These are phyloP conservation scores for Philopedon plagiatum DNA, from an alignment of 2,888 invertebrate species.

Conservation along the genomic window DNA sequence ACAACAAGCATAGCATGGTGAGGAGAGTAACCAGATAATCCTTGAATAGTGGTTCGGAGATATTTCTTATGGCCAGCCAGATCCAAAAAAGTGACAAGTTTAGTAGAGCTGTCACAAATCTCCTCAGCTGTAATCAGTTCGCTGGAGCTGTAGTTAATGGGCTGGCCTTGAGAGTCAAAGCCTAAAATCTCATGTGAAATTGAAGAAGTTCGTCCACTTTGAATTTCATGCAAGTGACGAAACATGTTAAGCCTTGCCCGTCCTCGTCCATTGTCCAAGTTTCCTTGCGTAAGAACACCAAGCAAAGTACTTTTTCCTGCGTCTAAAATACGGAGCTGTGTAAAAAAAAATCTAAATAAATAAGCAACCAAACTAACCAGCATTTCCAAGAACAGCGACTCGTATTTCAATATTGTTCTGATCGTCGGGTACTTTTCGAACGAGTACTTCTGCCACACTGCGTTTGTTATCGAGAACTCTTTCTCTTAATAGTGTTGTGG, in stretches of 20 bases:
- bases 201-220: conserved; percentile 93
- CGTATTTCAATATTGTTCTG: conserved; percentile 88
- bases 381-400: conserved; percentile 94
- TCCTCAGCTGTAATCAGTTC: conserved; percentile 93
- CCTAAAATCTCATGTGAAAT: conserved; percentile 97
- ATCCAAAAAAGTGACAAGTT: conserved; percentile 95
- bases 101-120: conserved; percentile 93
- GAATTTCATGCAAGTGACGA: conserved; percentile 94
- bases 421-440: conserved; percentile 90
- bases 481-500: conserved; percentile 81
- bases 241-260: conserved; percentile 96
- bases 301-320: conserved; percentile 97
- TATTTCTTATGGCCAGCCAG: conserved; percentile 97
- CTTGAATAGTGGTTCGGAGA: conserved; percentile 94
- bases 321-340: conserved; percentile 69
- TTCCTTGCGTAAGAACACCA: conserved; percentile 96
- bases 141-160: conserved; percentile 90
- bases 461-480: conserved; percentile 72
- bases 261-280: conserved; percentile 95
- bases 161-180: conserved; percentile 87
- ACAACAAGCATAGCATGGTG: conserved; percentile 92
- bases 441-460: conserved; percentile 88
- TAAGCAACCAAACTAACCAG: conserved; percentile 62
- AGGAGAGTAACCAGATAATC: conserved; percentile 93
- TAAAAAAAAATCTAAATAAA: not conserved